Evolutionary conservation across 2,113 vertebrate genomes (phyloP), one percentile per base, ranked within the genome.

Genomic region (Tenebrosternarchus preto): DNA sequence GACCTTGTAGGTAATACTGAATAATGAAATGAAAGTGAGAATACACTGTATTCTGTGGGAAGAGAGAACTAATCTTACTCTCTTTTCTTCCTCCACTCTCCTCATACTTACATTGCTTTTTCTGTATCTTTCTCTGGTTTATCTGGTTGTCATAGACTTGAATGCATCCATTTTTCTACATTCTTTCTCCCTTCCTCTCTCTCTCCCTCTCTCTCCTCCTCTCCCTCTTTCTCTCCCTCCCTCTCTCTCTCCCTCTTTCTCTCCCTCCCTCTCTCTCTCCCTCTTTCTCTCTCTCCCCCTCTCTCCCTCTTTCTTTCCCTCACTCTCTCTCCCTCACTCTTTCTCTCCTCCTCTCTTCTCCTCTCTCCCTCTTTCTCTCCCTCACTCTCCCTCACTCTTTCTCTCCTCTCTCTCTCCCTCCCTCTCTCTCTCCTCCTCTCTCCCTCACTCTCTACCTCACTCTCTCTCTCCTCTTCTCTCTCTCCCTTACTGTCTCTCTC

Each of bases 71-170:
- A n/a, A n/a, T n/a, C n/a, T n/a, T n/a, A 16, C 39, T 73, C 19
- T 75, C 22, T n/a, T 80, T 27, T 43, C 4, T 82, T 78, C 84
- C 56, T 81, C 76, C 72, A 83, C 39, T 74, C 82, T 76, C 84
- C 83, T 85, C 68, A 83, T 73, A 53, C 24, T 68, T 67, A 56
- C 2, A 20, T 22, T n/a, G 55, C 22, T 55, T 29, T 46, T 25
- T 25, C 74, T 77, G 68, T 17, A 25, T 33, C 29, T 24, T 69
- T 29, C 74, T 29, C 4, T 80, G 82, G 70, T 78, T 69, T 2
- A 60, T 8, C 59, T 43, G 9, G 70, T 31, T 71, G 43, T 50
- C 43, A 50, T 12, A 77, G 76, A 68, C 59, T n/a, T 78, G 74
- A 25, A 11, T 72, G 82, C 73, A 82, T 80, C 63, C 63, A 7